Conservation (phyloP, 2,113 vertebrate species). For the Myotis lucifugus region DNA sequence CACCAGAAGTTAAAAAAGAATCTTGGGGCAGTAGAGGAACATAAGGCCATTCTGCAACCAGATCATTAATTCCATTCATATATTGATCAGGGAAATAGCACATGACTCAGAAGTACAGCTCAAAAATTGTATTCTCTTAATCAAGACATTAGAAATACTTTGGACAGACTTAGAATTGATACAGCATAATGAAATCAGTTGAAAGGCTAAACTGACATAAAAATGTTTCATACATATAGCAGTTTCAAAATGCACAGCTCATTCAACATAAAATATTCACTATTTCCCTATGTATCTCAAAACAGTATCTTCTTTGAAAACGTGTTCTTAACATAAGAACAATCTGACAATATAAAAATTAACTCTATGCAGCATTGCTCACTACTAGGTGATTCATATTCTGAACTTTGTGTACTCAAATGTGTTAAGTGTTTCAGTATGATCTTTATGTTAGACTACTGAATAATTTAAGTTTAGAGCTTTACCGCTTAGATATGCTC, state of each 20-base stretch:
- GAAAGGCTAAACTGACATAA: background rate
- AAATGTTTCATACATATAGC: background rate
- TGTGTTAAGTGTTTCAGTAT: slow-evolving; percentile 18
- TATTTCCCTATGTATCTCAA: background rate
- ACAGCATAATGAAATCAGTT: slow-evolving; percentile 3
- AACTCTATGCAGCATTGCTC: background rate
- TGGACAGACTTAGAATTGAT: slow-evolving; percentile 35
- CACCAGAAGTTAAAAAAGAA: slow-evolving; percentile 51
- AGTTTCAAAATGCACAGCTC: background rate
- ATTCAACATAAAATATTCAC: slow-evolving; percentile 27
- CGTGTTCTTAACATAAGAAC: background rate
- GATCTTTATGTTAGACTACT: slow-evolving; percentile 50
- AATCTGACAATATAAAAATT: slow-evolving; percentile 27
- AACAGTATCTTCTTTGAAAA: background rate
- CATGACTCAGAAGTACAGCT: background rate
- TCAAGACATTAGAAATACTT: slow-evolving; percentile 42
- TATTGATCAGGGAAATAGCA: slow-evolving; percentile 5
- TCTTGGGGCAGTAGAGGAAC: background rate
- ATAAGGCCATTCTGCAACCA: background rate
- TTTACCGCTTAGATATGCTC: background rate
- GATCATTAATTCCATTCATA: background rate
- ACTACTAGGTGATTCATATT: slow-evolving; percentile 34
- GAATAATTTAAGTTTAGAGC: slow-evolving; percentile 14
- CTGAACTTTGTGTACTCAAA: slow-evolving; percentile 34
- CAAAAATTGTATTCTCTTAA: slow-evolving; percentile 34